Conservation (phyloP, 2,888 invertebrate species). For the Spisula subtruncata region DNA sequence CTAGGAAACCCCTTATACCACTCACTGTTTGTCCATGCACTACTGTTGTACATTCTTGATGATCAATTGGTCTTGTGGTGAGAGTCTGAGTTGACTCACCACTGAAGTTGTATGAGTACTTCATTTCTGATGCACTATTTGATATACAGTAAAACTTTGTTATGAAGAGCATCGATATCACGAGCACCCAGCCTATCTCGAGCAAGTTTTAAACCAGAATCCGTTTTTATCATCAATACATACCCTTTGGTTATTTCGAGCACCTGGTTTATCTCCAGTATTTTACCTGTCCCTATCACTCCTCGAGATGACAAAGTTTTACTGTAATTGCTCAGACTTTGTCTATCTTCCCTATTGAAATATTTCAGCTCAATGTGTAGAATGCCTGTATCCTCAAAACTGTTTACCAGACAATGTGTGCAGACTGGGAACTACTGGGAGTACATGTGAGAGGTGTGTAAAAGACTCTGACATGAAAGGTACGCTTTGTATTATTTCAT, state of each 20-base stretch:
- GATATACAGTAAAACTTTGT: too few relatives aligned
- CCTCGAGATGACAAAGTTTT: too few relatives aligned
- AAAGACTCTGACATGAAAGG: constrained; percentile 9
- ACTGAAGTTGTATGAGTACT: neutral
- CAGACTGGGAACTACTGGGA: constrained; percentile 61
- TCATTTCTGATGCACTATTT: neutral
- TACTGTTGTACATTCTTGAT: neutral
- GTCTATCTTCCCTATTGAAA: neutral
- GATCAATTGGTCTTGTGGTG: neutral
- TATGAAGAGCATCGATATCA: too few relatives aligned
- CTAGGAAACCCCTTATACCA: neutral
- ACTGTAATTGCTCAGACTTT: neutral
- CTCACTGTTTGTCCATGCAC: too few relatives aligned
- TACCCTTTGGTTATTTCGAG: too few relatives aligned
- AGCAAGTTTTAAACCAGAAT: too few relatives aligned
- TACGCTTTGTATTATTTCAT: neutral
- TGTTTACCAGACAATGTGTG: constrained; percentile 71
- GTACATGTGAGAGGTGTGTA: constrained; percentile 69
- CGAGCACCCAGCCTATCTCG: too few relatives aligned
- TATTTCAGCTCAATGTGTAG: constrained; percentile 63
- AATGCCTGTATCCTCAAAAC: constrained; percentile 70
- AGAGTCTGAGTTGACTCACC: neutral
- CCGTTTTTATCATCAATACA: too few relatives aligned
- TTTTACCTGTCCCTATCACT: too few relatives aligned
- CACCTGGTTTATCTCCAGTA: too few relatives aligned